Evolutionary conservation across 2,888 invertebrate species (phyloP), one percentile per base, ranked within the genome.

Genomic region (Erebia epiphron): DNA sequence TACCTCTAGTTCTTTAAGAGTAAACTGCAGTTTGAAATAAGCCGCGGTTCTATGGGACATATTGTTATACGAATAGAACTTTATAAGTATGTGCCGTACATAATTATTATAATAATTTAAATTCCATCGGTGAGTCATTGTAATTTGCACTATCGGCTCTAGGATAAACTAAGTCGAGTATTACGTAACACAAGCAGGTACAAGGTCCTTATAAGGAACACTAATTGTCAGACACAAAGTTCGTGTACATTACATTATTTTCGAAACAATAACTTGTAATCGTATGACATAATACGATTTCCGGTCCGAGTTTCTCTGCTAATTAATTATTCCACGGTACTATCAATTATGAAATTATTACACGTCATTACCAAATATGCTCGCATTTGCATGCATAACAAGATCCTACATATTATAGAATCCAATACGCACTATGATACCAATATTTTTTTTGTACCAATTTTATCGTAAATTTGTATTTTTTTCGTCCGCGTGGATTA

Each of bases 141-240:
- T 71, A 26, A 74, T 65, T 65, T 62, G 73, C 65, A 13, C 41
- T 62, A 49, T 18, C 11, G 69, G 70, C 43, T 70, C 57, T 63
- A 58, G 65, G 49, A 76, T 74, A 70, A 69, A 73, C 70, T 71
- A 71, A 71, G 64, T 50, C 67, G 66, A 56, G 54, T 65, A 74
- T 72, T 73, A 76, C 75, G 73, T 63, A 72, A 75, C 68, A 68
- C 69, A 72, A 62, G 46, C 66, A 75, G 66, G 72, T 73, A 76
- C 76, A 76, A 76, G 77, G 76, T 73, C 80, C 77, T 76, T 78
- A 79, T 76, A 78, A 75, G 75, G 78, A 72, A 68, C 76, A 75
- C 70, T 70, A 63, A 71, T 73, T 70, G 66, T 71, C 18, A 56
- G 60, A 72, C 56, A 68, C 70, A 68, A 66, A 68, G 43, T 67